A percentile compares a stretch with the other conserved stretches of the same genome.
These are phyloP conservation scores for Amiota minor DNA, from an alignment of 2,888 invertebrate genomes.

Conservation along the genomic window DNA sequence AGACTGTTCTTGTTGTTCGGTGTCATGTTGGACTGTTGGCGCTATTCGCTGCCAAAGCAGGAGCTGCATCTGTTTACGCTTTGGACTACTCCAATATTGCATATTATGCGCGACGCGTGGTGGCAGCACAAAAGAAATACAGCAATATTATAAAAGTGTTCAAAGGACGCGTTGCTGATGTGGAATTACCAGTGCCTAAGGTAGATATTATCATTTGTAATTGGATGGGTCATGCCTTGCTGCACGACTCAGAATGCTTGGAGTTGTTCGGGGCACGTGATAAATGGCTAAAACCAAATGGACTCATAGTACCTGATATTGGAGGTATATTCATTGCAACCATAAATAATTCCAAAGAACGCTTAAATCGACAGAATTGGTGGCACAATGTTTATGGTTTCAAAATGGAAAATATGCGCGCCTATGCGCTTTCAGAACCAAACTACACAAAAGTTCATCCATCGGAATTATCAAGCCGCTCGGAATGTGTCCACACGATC, in stretches of 20 bases:
- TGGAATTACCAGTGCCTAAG: conserved; percentile 49
- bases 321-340: conserved; percentile 93
- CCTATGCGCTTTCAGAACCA: conserved; percentile 96
- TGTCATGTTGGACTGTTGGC: conserved; percentile 64
- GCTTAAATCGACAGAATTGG: conserved; percentile 99
- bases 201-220: conserved; percentile 91
- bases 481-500: conserved; percentile 45
- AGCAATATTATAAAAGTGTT: conserved; percentile 55
- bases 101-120: conserved; percentile 59
- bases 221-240: conserved; percentile 85
- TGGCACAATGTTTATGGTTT: conserved; percentile 99
- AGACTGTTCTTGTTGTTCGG: conserved; percentile 58
- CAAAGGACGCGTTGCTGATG: conserved; percentile 58
- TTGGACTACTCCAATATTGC: conserved; percentile 63
- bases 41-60: conserved; percentile 63
- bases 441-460: conserved; percentile 48
- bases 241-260: conserved; percentile 98
- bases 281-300: conserved; percentile 93
- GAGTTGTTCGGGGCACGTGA: conserved; percentile 96
- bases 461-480: conserved; percentile 43
- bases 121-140: conserved; percentile 57
- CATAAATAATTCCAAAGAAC: conserved; percentile 93
- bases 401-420: conserved; percentile 96
- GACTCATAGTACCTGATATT: conserved; percentile 91
- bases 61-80: conserved; percentile 62